A percentile compares a stretch with the other conserved stretches of the same genome.
Conservation (phyloP, 2,797 vertebrate genomes). For the Yasuhikotakia modesta region DNA sequence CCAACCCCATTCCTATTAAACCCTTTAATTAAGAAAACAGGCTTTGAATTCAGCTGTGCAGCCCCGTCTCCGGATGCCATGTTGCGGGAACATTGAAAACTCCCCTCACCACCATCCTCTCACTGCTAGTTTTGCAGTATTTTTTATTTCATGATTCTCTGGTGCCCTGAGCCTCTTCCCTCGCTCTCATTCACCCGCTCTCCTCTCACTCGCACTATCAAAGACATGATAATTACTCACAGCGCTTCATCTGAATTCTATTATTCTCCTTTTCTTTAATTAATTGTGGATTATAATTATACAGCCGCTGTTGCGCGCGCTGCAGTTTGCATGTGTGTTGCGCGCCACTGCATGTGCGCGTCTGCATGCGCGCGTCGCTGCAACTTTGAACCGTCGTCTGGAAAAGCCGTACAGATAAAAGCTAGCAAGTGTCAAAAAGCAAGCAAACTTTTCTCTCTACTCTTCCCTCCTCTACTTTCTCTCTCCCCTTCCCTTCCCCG, state of each 20-base stretch:
- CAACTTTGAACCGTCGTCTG: conserved; percentile 72
- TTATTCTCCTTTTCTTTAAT: conserved; percentile 76
- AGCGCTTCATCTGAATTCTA: conserved; percentile 77
- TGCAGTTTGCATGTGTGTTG: conserved; percentile 39
- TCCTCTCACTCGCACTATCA: conserved; percentile 71
- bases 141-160: conserved; percentile 12
- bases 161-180: conserved; percentile 44
- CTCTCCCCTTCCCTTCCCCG: conserved; percentile 52
- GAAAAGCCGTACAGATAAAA: conserved; percentile 75
- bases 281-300: conserved; percentile 76
- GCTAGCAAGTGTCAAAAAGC: conserved; percentile 76
- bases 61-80: conserved; percentile 66
- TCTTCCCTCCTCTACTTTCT: conserved; percentile 57
- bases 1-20: conserved; percentile 49
- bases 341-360: no score
- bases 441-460: conserved; percentile 71
- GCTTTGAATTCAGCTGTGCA: conserved; percentile 75
- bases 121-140: conserved; percentile 63
- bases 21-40: conserved; percentile 73
- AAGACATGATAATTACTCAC: conserved; percentile 82
- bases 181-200: conserved; percentile 43
- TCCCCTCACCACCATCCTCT: conserved; percentile 59
- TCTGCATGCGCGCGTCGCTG: conserved; percentile 43
- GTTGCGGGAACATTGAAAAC: conserved; percentile 64
- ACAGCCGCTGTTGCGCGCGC: conserved; percentile 65